Evolutionary conservation across 2,888 invertebrate genomes (phyloP).

Genomic region (Chrysodeixis includens): DNA sequence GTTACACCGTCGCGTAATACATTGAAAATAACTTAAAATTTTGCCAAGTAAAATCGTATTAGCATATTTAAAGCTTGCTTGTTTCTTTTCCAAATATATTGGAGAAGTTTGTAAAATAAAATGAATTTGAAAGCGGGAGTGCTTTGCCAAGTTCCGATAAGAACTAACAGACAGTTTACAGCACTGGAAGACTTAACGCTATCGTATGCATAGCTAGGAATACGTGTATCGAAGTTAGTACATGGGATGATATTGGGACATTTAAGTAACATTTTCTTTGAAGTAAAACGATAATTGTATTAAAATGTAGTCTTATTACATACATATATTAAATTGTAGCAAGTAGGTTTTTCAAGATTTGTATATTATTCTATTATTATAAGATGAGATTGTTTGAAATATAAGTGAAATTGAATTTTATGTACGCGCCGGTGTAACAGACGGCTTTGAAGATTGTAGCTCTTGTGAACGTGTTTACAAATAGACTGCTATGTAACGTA

Average conservation of each 20-base stretch:
- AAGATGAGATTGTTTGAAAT: not conserved
- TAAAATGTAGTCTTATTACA: constrained; percentile 1
- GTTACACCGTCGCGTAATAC: constrained; percentile 64
- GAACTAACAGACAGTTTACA: constrained; percentile 3
- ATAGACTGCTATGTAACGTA: constrained; percentile 83
- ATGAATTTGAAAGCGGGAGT: not conserved
- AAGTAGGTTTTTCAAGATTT: not conserved
- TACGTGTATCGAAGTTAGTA: not conserved
- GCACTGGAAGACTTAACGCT: not conserved
- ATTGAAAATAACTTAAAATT: not conserved
- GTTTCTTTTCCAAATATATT: not conserved
- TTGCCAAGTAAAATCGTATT: not conserved
- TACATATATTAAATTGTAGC: not conserved
- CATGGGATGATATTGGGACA: too few species aligned
- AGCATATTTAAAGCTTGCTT: constrained; percentile 2
- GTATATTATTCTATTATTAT: not conserved
- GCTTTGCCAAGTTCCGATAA: constrained; percentile 7
- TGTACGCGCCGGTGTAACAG: constrained; percentile 65
- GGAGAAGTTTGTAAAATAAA: not conserved
- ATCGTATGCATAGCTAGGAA: not conserved
- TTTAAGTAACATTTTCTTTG: not conserved
- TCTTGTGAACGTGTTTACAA: constrained; percentile 78
- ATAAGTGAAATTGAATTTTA: constrained; percentile 2
- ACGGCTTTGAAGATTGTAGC: constrained; percentile 71
- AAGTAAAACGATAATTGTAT: not conserved